Evolutionary conservation across 2,113 vertebrate species (phyloP), one percentile per base, ranked within the genome.

Genomic region (Pomatostomus ruficeps): DNA sequence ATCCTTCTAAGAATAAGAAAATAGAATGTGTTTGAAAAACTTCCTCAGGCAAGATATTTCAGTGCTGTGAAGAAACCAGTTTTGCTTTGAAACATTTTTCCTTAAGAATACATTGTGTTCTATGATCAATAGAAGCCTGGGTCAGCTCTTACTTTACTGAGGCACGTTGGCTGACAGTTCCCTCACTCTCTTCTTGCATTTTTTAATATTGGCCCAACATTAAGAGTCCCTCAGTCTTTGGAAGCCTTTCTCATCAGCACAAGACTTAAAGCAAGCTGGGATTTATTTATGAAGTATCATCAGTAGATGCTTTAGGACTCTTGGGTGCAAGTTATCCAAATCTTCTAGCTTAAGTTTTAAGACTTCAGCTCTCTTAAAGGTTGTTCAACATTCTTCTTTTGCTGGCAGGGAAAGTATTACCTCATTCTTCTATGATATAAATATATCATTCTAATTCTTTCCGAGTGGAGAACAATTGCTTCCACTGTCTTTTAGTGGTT

Each of bases 391-490:
- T 95, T 88, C 24, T 79, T 86, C 46, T 91, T 65, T 42, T 92
- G 31, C 79, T 78, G 54, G 25, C 67, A 23, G 29, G 62, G 79
- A 93, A 93, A 86, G 49, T 51, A 65, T 70, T 88, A 65, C 35
- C 45, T 95, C 91, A 96, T 92, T 93, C 51, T 88, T 42, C 35
- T 93, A 7, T 85, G 49, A 76, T 79, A 86, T 51, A 67, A 91
- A 85, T 57, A 26, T 48, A 76, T 76, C 4, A 28, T 86, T 85
- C 51, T 80, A 48, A 72, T 79, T 90, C 28, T 90, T 93, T 95
- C 71, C 85, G 83, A 88, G 36, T 67, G 36, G n/a, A 90, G 36
- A 79, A 70, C 66, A 90, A 12, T 83, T 85, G 31, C 12, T 88
- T 93, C 24, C 26, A 91, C 33, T 67, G 45, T 65, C 54, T 58